Conservation (phyloP, 2,888 invertebrate genomes). For the Hirtodrosophila alboralis region DNA sequence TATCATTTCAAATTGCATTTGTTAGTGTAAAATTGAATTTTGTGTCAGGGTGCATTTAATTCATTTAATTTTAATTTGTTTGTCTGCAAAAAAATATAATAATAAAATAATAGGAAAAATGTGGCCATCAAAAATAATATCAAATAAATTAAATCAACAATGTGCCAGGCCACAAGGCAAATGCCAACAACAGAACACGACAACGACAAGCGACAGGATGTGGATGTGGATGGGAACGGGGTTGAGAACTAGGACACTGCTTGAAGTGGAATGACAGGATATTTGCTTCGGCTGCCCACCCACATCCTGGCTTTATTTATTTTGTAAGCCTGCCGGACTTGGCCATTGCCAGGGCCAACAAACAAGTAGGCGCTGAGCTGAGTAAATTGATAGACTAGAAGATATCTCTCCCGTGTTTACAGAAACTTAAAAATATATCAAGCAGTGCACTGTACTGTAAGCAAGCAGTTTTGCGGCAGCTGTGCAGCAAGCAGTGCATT, state of each 20-base stretch:
- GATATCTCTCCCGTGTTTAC: no score
- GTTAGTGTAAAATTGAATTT: constrained; percentile 46
- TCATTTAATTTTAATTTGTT: constrained; percentile 31
- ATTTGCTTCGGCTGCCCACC: background rate
- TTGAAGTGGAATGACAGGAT: background rate
- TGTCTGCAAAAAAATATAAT: background rate
- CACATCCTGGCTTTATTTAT: background rate
- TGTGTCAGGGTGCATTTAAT: constrained; percentile 40
- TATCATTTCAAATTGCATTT: constrained; percentile 5
- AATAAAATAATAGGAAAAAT: background rate
- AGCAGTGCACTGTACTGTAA: no score
- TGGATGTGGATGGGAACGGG: constrained; percentile 1
- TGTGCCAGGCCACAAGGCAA: constrained; percentile 32
- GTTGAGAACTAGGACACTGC: background rate
- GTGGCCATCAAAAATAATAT: constrained; percentile 37
- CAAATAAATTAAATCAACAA: constrained; percentile 53
- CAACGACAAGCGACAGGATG: background rate
- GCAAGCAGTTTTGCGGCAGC: no score
- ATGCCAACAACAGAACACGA: constrained; percentile 23
- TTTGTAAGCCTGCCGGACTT: background rate
- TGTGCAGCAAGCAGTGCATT: no score
- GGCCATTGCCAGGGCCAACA: constrained; percentile 13
- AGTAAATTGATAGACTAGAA: no score
- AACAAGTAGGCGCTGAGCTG: no score
- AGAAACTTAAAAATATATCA: no score